These are phyloP conservation scores for Pterois miles DNA, from an alignment of 2,797 vertebrate species.

Conservation along the genomic window DNA sequence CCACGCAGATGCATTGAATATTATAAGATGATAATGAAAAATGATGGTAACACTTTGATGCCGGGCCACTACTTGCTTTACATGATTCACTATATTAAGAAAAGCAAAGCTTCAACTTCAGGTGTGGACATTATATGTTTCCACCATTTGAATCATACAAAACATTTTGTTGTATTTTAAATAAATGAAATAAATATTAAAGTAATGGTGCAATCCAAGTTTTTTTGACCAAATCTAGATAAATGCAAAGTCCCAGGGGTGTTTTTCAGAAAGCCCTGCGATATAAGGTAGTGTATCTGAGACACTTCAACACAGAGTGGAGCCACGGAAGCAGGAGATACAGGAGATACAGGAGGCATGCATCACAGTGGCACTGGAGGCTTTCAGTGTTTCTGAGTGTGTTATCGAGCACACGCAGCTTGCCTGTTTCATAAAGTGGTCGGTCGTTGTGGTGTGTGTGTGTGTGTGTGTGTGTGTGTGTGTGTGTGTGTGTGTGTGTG, in stretches of 20 bases:
- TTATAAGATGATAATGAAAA: background rate
- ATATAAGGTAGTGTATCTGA: background rate
- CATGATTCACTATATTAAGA: background rate
- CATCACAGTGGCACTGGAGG: conserved; percentile 21
- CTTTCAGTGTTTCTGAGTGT: conserved; percentile 31
- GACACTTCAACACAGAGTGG: background rate
- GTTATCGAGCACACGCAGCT: conserved; percentile 53
- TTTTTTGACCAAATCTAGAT: background rate
- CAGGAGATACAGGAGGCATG: conserved; percentile 6
- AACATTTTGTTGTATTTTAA: background rate
- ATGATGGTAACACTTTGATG: background rate
- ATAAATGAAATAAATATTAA: background rate
- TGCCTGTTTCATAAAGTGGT: conserved; percentile 18
- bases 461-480: conserved; percentile 19
- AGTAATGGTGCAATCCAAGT: background rate
- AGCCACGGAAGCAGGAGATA: conserved; percentile 2
- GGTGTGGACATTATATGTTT: background rate
- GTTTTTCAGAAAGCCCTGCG: background rate
- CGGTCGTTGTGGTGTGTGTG: conserved; percentile 19
- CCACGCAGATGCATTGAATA: background rate
- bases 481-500: conserved; percentile 5
- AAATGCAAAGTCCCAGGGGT: background rate
- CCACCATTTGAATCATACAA: background rate
- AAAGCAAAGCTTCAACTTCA: background rate
- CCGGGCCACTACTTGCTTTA: background rate